Evolutionary conservation across 1,140 invertebrate genomes (phyloP), one percentile per base, ranked within the genome.

Genomic region (Oedothorax gibbosus): DNA sequence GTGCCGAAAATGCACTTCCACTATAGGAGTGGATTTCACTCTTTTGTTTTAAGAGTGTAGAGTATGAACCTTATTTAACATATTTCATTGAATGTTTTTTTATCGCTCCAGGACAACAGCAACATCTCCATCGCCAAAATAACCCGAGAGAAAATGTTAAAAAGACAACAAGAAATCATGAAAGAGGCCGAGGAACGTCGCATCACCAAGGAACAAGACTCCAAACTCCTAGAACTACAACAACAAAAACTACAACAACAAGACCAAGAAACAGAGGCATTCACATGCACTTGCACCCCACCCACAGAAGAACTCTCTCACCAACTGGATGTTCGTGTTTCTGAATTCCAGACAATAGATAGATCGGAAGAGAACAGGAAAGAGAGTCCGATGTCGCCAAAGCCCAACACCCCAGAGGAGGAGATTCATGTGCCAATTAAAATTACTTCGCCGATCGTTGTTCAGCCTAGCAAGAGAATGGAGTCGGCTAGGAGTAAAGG

Each of bases 101-200:
- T 64, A 49, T 78, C 54, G 15, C 71, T 71, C 15, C 60, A 86
- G 85, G 85, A 86, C 72, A 78, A 81, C 64, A 51, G 68, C 14
- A 82, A 77, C 50, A 82, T 86, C 62, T 86, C 85, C n/a, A 86
- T 86, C 35, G 71, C 85, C 51, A 86, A 82, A 71, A 86, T 86
- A 11, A 89, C 88, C 6, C 85, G 87, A 18, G 87, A 87, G n/a
- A 88, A 88, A 69, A 86, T 88, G 81, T 80, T 89, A 69, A 87
- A 87, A 76, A 86, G 87, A 57, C 87, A 88, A 77, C 86, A 86
- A 79, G 88, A 89, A 79, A 87, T 88, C n/a, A 85, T 87, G 87
- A 86, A 86, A 64, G 87, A 89, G 81, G 88, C 88, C 35, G 90
- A 91, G 78, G 87, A 88, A 51, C 88, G 88, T 69, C 88, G 89